These are phyloP conservation scores for Emmelina monodactyla DNA, from an alignment of 2,888 invertebrate species.

Conservation along the genomic window DNA sequence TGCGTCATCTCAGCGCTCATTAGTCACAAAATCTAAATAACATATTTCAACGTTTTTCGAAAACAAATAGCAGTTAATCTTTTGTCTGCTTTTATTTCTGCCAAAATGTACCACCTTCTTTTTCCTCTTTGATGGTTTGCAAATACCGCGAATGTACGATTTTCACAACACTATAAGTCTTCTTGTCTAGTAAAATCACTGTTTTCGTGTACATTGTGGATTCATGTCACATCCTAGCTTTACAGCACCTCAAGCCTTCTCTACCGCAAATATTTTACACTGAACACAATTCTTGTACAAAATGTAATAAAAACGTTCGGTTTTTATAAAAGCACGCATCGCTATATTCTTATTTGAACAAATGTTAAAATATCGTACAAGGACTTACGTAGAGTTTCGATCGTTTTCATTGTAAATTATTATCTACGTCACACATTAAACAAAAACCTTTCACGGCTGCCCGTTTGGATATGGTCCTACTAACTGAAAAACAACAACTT, in stretches of 20 bases:
- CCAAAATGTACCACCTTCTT: conserved; percentile 27
- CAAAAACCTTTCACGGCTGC: too few relatives aligned
- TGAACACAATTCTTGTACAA: neutral
- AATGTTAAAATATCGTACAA: conserved; percentile 28
- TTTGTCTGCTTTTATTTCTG: too few relatives aligned
- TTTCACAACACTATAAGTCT: conserved; percentile 42
- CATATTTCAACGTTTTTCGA: too few relatives aligned
- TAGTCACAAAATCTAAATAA: too few relatives aligned
- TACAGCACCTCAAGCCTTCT: neutral
- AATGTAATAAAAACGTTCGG: neutral
- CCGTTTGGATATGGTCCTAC: too few relatives aligned
- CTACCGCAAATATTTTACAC: neutral
- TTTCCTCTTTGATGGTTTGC: conserved; percentile 46
- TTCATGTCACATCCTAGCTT: neutral
- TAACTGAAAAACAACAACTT: too few relatives aligned
- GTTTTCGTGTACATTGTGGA: conserved; percentile 34
- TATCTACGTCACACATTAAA: too few relatives aligned
- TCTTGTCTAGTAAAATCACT: conserved; percentile 37
- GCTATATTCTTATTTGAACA: conserved; percentile 34
- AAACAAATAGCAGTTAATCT: too few relatives aligned
- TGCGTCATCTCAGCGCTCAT: too few relatives aligned
- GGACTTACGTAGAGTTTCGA: conserved; percentile 20
- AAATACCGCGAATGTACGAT: conserved; percentile 45
- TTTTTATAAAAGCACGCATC: conserved; percentile 35
- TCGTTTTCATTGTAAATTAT: conserved; percentile 16